Evolutionary conservation across 2,888 invertebrate genomes (phyloP).

Genomic region (Agapetus fuscipes): DNA sequence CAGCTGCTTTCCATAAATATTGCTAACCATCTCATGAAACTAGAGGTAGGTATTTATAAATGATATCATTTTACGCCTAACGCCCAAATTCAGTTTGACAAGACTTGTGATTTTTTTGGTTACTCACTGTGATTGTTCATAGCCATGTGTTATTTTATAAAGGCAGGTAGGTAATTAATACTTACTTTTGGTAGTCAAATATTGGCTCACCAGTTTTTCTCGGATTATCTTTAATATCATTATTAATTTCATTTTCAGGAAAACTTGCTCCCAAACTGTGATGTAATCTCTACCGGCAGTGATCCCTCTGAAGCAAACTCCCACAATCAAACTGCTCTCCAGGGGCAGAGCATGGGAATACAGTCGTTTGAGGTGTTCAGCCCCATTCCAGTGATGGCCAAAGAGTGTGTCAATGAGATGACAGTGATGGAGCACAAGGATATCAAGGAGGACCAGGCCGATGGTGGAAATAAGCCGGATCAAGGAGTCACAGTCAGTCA

Average conservation of each 20-base stretch:
- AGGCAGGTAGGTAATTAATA: too few species aligned
- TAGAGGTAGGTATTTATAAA: too few species aligned
- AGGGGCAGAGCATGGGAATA: constrained; percentile 23
- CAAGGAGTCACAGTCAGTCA: not conserved
- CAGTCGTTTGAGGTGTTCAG: constrained; percentile 45
- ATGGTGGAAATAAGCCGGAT: constrained; percentile 19
- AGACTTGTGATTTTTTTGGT: too few species aligned
- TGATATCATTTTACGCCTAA: too few species aligned
- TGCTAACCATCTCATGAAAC: too few species aligned
- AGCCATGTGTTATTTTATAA: too few species aligned
- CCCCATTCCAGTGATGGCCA: constrained; percentile 39
- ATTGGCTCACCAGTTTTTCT: not conserved
- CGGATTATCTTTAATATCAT: too few species aligned
- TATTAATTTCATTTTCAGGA: constrained; percentile 20
- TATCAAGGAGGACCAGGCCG: constrained; percentile 30
- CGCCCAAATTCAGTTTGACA: too few species aligned
- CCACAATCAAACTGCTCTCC: not conserved
- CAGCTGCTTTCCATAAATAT: too few species aligned
- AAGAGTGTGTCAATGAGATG: constrained; percentile 31
- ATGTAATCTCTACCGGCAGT: constrained; percentile 2
- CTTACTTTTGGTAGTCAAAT: too few species aligned
- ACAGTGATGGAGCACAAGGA: constrained; percentile 28
- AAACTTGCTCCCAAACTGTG: constrained; percentile 23
- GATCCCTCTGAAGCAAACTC: not conserved
- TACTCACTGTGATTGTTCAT: too few species aligned